Evolutionary conservation across 2,113 vertebrate species (phyloP).

Genomic region (Thinocorus orbignyianus): DNA sequence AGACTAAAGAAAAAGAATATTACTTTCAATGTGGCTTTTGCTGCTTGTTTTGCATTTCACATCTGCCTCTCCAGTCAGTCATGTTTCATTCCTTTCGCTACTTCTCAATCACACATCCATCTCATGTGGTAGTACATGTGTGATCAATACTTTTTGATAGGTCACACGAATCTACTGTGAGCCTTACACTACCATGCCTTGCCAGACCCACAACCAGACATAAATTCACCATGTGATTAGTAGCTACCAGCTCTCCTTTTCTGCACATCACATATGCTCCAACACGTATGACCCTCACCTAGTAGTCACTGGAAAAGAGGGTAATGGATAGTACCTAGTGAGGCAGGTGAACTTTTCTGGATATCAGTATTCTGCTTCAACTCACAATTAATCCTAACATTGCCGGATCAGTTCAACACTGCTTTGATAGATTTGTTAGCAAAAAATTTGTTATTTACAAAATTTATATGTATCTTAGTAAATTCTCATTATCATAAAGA

Average conservation of each 20-base stretch:
- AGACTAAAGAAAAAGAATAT: not conserved
- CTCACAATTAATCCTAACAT: not conserved
- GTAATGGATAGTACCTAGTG: not conserved
- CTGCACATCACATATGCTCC: not conserved
- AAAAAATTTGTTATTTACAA: not conserved
- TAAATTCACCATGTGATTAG: not conserved
- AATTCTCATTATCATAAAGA: not conserved
- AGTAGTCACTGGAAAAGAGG: not conserved
- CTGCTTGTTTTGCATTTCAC: not conserved
- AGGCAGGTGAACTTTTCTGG: not conserved
- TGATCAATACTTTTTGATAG: not conserved
- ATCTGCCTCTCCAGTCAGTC: not conserved
- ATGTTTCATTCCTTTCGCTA: not conserved
- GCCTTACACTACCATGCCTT: not conserved
- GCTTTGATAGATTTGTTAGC: not conserved
- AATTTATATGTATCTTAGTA: not conserved
- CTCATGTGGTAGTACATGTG: not conserved
- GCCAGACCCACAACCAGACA: not conserved
- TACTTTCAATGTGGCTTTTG: not conserved
- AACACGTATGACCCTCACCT: accelerated
- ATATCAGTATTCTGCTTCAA: not conserved
- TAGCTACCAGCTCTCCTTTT: not conserved
- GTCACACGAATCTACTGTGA: not conserved
- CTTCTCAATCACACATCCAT: not conserved
- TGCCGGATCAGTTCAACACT: not conserved